Base-by-base conservation (phyloP, 2,888 invertebrate genomes). In the Tiphia femorata region DNA sequence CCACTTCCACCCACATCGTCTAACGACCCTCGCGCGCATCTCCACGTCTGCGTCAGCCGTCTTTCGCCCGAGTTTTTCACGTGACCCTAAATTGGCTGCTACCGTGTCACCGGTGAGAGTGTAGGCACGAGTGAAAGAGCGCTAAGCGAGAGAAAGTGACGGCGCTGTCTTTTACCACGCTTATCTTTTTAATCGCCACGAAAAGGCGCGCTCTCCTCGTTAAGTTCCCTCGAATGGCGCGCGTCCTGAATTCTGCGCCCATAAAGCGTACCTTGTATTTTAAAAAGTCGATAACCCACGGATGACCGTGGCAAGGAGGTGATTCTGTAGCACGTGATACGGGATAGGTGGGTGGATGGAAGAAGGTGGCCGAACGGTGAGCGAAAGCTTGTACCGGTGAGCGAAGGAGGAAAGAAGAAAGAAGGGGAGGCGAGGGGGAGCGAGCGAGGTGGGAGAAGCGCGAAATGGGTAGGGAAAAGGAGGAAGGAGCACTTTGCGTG, bases 401-500 rank as follows among this genome's bases (percentile, higher is more conserved):
- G 16, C 12, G 17, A 14, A 16, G 14, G n/a, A 42, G 42, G 7
- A 6, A n/a, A 17, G 7, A 16, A 29, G 30, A 44, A 16, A 49
- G 52, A 14, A 33, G 19, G 55, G 47, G 4, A n/a, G 44, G 12
- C 8, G 30, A 29, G 17, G 10, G 30, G 12, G 30, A 30, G 10
- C 12, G 19, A 19, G 44, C 4, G 23, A 20, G 14, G 16, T 8
- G 10, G 23, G 14, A 16, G 7, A 10, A 17, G 25, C 6, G 42
- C 6, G 25, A 42, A 23, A 49, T 49, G 14, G 42, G 19, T 49
- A 49, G 30, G 37, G 47, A 16, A 40, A 51, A 35, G 58, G 29
- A 48, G 51, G 59, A 55, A 49, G 61, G 62, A 71, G 75, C 77
- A 76, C 73, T 78, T 78, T 73, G 69, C 72, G 67, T 68, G 73